Percentiles rank a stretch among this genome's conserved stretches.
These are phyloP conservation scores for Hololepta plana DNA, from an alignment of 2,888 invertebrate genomes.

Conservation along the genomic window DNA sequence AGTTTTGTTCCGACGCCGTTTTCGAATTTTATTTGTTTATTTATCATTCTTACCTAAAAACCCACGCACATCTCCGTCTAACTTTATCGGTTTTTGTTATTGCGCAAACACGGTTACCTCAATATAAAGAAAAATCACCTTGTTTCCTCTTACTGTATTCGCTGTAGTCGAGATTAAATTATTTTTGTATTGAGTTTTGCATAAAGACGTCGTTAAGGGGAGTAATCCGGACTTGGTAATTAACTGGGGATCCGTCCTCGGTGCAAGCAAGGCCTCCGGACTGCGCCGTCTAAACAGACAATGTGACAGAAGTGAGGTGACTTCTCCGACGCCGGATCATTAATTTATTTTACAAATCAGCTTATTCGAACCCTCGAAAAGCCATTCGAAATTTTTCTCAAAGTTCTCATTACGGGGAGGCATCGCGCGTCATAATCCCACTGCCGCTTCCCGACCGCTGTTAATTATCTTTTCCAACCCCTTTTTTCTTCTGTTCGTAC, in stretches of 20 bases:
- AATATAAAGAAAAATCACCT: no score
- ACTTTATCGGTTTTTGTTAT: no score
- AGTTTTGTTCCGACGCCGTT: no score
- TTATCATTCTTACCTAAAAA: no score
- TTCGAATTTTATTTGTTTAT: no score
- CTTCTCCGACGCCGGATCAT: constrained; percentile 27
- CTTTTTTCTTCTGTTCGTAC: constrained; percentile 8
- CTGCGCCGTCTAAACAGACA: constrained; percentile 24
- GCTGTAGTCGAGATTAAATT: no score
- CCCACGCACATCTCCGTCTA: no score
- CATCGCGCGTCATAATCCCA: constrained; percentile 22
- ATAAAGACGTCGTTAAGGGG: constrained; percentile 27
- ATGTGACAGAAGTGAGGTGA: constrained; percentile 28
- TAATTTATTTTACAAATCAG: constrained; percentile 31
- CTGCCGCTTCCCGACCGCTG: constrained; percentile 20
- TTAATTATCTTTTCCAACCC: constrained; percentile 19
- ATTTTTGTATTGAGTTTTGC: constrained; percentile 17
- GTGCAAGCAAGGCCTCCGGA: constrained; percentile 11
- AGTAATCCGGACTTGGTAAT: constrained; percentile 26
- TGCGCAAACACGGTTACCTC: no score
- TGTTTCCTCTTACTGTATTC: no score
- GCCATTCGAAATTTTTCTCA: constrained; percentile 23
- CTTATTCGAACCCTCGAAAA: constrained; percentile 26
- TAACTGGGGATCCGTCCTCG: constrained; percentile 22
- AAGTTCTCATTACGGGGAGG: constrained; percentile 21